Evolutionary conservation across 2,113 vertebrate species (phyloP).

Genomic region (Lepus americanus): DNA sequence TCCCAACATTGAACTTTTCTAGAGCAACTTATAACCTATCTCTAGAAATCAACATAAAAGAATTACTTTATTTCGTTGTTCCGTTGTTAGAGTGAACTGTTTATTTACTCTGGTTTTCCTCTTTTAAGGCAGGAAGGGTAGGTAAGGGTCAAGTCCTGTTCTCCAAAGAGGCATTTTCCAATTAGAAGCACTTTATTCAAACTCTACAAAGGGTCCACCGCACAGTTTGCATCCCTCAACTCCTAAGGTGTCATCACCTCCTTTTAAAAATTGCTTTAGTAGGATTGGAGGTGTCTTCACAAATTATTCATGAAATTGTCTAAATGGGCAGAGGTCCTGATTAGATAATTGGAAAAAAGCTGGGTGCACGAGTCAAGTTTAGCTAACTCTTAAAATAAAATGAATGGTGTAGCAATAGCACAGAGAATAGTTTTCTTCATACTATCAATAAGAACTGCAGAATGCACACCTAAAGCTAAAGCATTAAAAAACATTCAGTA

Average conservation of each 20-base stretch:
- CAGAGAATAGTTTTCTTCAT: background rate
- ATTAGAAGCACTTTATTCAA: background rate
- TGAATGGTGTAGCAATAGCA: background rate
- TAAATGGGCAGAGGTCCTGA: background rate
- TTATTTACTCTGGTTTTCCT: background rate
- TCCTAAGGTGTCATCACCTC: background rate
- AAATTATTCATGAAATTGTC: background rate
- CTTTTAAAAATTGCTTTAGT: slow-evolving; percentile 37
- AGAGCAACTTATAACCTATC: rapidly evolving
- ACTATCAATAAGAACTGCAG: background rate
- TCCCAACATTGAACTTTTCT: slow-evolving; percentile 46
- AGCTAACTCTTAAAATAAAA: slow-evolving; percentile 23
- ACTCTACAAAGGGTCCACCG: background rate
- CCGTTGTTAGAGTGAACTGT: background rate
- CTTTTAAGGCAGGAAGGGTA: background rate
- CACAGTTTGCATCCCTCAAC: background rate
- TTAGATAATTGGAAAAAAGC: background rate
- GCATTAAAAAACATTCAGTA: background rate
- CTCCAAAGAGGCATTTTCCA: background rate
- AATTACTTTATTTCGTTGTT: background rate
- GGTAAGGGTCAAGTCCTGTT: background rate
- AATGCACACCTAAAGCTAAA: background rate
- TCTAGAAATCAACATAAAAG: slow-evolving; percentile 45
- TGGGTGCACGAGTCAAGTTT: background rate
- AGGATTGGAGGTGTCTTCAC: background rate